A percentile compares a stretch with the other conserved stretches of the same genome.
Evolutionary conservation across 2,888 invertebrate species (phyloP).

Genomic region (Cataglyphis albicans): DNA sequence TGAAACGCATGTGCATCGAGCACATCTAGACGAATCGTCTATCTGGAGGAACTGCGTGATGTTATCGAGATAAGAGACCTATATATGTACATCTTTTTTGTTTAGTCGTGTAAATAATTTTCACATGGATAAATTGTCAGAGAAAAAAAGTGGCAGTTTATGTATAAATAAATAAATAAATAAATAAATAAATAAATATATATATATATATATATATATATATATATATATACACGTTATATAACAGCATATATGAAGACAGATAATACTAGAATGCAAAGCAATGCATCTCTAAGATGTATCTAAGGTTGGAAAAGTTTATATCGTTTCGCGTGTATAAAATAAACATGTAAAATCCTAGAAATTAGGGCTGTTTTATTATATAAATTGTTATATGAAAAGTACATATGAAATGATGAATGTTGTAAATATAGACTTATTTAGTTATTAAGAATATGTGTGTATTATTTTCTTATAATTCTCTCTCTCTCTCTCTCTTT

Average conservation of each 20-base stretch:
- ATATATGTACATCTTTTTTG: constrained; percentile 71
- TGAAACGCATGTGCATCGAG: constrained; percentile 18
- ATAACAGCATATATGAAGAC: constrained; percentile 37
- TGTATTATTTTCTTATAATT: constrained; percentile 43
- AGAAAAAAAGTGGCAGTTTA: constrained; percentile 22
- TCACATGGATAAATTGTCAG: constrained; percentile 25
- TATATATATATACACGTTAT: constrained; percentile 19
- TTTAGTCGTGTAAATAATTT: constrained; percentile 61
- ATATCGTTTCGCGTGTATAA: constrained; percentile 73
- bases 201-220: constrained; percentile 25
- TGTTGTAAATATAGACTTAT: constrained; percentile 85
- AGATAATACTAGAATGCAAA: constrained; percentile 30
- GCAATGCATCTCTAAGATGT: constrained; percentile 28
- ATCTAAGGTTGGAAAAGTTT: constrained; percentile 57
- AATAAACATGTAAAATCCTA: constrained; percentile 84
- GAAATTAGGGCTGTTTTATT: constrained; percentile 83
- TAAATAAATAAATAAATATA: too few relatives aligned
- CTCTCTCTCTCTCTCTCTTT: not conserved
- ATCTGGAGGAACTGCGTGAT: constrained; percentile 66
- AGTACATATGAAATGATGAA: constrained; percentile 78
- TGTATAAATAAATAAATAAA: constrained; percentile 33
- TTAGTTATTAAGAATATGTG: constrained; percentile 82
- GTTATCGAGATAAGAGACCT: constrained; percentile 72
- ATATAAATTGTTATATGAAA: constrained; percentile 84
- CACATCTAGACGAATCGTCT: constrained; percentile 21